Conservation (phyloP, 2,113 vertebrate species). For the Lasiurus borealis region DNA sequence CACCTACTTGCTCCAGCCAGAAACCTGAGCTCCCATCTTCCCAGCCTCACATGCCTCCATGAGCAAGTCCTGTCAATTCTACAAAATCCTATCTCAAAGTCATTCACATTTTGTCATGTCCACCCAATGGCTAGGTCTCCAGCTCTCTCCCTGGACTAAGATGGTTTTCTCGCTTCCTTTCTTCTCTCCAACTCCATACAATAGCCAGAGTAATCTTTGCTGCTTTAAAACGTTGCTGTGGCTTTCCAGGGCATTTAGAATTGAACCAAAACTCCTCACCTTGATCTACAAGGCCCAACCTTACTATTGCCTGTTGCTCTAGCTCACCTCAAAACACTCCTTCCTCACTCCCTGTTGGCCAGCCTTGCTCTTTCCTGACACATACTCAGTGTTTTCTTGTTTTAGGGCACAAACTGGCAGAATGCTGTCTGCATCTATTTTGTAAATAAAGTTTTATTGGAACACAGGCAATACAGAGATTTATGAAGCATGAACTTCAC, state of each 20-base stretch:
- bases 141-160: background rate
- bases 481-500: background rate
- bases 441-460: constrained; percentile 50
- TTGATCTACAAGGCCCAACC: background rate
- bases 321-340: background rate
- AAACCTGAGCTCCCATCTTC: background rate
- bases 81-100: background rate
- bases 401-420: background rate
- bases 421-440: background rate
- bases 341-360: background rate
- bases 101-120: background rate
- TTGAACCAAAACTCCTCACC: background rate
- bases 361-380: background rate
- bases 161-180: background rate
- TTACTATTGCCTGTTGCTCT: background rate
- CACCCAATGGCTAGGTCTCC: fast-evolving
- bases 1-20: background rate
- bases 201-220: background rate
- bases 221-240: background rate
- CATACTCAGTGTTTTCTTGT: background rate
- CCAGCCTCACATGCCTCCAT: background rate
- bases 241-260: background rate
- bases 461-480: background rate
- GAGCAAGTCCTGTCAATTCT: background rate
- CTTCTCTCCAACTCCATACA: background rate